Evolutionary conservation across 2,797 vertebrate genomes (phyloP), one percentile per base, ranked within the genome.

Genomic region (Semaprochilodus insignis): DNA sequence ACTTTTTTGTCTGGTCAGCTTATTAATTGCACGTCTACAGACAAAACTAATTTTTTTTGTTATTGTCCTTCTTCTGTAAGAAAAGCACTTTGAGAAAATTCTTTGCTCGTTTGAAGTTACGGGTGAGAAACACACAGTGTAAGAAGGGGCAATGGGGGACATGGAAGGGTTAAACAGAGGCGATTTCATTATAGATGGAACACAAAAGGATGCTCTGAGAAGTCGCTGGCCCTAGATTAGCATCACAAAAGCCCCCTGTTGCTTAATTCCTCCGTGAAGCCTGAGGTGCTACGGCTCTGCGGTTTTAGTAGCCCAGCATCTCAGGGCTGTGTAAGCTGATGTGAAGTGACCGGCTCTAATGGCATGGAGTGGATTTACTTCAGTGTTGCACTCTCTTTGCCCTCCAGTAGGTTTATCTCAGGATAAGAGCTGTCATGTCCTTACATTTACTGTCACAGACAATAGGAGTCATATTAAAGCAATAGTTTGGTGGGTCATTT

Each of bases 281-380:
- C 14, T 62, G 40, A 80, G 17, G 74, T 48, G 78, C 25, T 36
- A 71, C 25, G 23, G 48, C 67, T 66, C 57, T 44, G 48, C 16
- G 57, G 25, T 55, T 52, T 78, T 36, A 81, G 44, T 23, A 27
- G 44, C 25, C 31, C 74, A 74, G 48, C 67, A 59, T 74, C 67
- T 75, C 71, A 65, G 23, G 34, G 69, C 60, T 25, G 52, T 57
- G 57, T 52, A 23, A 65, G 40, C 34, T 16, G 78, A 81, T 55
- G 31, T 21, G 57, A 72, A 62, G 23, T 62, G 67, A 72, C 34
- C 40, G 21, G 59, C 34, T 67, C 60, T 86, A 7, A 66, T 69
- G 62, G 69, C 62, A 6, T 44, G 36, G 19, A 75, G 10, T 52
- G 31, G 67, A 60, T 73, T 62, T 78, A 40, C 66, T 44, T 78